Percentiles rank a stretch among this genome's conserved stretches.
Conservation (phyloP, 1,140 invertebrate genomes). For the Hyles euphorbiae region DNA sequence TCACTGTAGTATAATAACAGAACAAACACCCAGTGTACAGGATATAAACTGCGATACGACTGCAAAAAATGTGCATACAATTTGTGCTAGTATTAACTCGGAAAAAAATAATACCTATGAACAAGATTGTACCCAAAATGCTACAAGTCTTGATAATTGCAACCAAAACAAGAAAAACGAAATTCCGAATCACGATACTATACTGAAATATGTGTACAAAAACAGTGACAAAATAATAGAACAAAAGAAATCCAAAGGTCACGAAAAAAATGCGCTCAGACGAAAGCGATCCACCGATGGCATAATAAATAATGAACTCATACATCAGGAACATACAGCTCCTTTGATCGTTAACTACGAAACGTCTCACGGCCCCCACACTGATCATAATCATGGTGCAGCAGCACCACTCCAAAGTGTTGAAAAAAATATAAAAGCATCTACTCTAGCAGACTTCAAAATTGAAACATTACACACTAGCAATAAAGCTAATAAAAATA, state of each 20-base stretch:
- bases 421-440: conserved; percentile 34
- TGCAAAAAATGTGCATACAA: no score
- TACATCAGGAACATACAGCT: conserved; percentile 13
- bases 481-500: conserved; percentile 12
- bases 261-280: conserved; percentile 48
- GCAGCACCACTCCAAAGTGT: conserved; percentile 13
- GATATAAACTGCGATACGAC: no score
- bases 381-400: conserved; percentile 18
- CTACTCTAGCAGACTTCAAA: conserved; percentile 54
- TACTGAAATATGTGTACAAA: conserved; percentile 46
- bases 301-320: neutral
- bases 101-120: no score
- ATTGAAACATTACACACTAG: conserved; percentile 46
- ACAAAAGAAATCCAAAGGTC: conserved; percentile 38
- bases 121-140: neutral
- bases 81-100: no score
- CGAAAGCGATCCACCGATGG: conserved; percentile 36
- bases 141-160: conserved; percentile 3
- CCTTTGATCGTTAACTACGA: conserved; percentile 41
- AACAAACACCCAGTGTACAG: no score
- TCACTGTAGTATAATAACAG: no score
- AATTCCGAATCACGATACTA: conserved; percentile 26
- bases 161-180: conserved; percentile 11
- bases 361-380: conserved; percentile 32
- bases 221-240: conserved; percentile 27